Base-by-base conservation (phyloP, 1,140 invertebrate species). In the Carposina sasakii region DNA sequence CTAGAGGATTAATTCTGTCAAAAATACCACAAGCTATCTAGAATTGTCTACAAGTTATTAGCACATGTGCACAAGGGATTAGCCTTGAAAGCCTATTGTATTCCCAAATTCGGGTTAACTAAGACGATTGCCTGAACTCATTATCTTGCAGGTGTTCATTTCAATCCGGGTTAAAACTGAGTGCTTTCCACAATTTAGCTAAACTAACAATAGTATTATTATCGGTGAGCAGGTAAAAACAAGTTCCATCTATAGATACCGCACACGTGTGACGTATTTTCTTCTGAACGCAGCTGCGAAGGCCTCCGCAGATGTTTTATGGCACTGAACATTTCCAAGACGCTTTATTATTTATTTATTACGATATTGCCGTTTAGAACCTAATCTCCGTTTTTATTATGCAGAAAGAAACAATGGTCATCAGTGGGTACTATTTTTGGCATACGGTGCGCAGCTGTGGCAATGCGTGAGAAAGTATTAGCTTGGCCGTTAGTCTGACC, bases 331-430 rank as follows among this genome's bases (percentile, higher is more conserved):
- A 74, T 76, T 83, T 79, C 71, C 68, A 81, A 78, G 73, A 71
- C 68, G 64, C 49, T 79, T 78, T 76, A 75, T 77, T 75, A 78
- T 81, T 77, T 75, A 78, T 81, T 83, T 77, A 83, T 79, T 74
- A 77, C 70, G 61, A 78, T 78, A 75, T 76, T 76, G 71, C 71
- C 66, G 68, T 77, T 81, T 79, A 76, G 71, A 74, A 73, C 67
- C 74, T 83, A 83, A 83, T 83, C 74, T 69, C 54, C 67, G 65
- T 66, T 76, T 76, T 78, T 77, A 79, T 71, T 79, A 71, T 79
- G 48, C 56, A 60, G 52, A 70, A 59, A n/a, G 63, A 70, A 79
- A 83, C 79, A 83, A 83, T 83, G 75, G 75, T 66, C 74, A 74
- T 67, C 61, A 46, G 44, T 55, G 72, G 68, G 31, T 68, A 71